Evolutionary conservation across 2,113 vertebrate species (phyloP), one percentile per base, ranked within the genome.

Genomic region (Condylura cristata): DNA sequence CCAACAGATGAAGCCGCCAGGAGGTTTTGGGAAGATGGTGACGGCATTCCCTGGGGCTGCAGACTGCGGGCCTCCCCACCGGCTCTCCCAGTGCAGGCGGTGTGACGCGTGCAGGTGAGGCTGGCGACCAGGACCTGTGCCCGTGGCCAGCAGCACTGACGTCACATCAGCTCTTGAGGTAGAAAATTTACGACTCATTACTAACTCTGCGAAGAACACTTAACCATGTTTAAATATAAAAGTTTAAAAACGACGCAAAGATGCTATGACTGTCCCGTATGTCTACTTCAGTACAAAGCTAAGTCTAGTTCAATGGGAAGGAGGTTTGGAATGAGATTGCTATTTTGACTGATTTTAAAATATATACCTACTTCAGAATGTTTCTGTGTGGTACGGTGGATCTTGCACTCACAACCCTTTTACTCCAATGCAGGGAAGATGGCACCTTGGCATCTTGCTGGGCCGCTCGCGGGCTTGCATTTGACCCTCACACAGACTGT

Each of bases 211-310:
- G 51, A 83, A 46, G 24, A 14, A 60, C 2, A 66, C 9, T 41
- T 17, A 83, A 66, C 24, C 75, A 86, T 68, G 72, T 51, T 66
- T 74, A 75, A 75, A 60, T 89, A 92, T 7, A 74, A 88, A 95
- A 93, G 74, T 79, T 86, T 92, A 83, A 88, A 93, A 95, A 93
- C 2, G 4, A 39, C 75, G 79, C 72, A 74, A 68, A 79, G 74
- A 88, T 66, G 86, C 5, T 75, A 26, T 41, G 83, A 83, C n/a
- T 44, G 24, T 32, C 66, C 22, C 32, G 1, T 46, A 39, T 34
- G 20, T 75, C 56, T 4, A 70, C 32, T 14, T 78, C 58, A 16
- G 71, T 75, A 86, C 71, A 94, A 89, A 65, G 82, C 32, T 34
- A 41, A 87, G 18, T 66, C 32, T 30, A 53, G 84, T 20, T 71